Conservation (phyloP, 2,113 vertebrate species). For the Hypocryptadius cinnamomeus region DNA sequence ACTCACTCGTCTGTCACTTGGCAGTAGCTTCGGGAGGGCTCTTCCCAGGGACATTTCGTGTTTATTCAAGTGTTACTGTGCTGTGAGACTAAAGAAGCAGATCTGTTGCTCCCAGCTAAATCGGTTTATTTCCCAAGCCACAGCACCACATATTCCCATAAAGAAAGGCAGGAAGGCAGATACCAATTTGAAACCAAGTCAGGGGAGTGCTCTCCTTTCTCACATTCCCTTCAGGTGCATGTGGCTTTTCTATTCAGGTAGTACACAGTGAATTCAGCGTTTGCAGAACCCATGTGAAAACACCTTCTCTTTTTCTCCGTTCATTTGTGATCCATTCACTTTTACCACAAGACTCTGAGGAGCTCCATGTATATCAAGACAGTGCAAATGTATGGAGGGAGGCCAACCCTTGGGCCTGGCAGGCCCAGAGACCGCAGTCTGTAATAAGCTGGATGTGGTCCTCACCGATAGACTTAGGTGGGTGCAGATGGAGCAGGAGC, state of each 20-base stretch:
- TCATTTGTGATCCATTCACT: background rate
- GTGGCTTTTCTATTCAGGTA: background rate
- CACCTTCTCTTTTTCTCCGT: background rate
- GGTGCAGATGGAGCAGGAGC: background rate
- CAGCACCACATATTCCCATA: background rate
- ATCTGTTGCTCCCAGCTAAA: conserved; percentile 5
- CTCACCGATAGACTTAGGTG: background rate
- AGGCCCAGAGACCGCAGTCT: background rate
- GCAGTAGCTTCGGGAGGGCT: background rate
- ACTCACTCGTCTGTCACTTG: conserved; percentile 46
- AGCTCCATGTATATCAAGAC: background rate
- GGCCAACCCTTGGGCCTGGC: background rate
- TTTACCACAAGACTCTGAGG: background rate
- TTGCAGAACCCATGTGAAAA: background rate
- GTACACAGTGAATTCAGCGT: background rate
- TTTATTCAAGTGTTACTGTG: conserved; percentile 44
- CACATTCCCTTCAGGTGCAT: background rate
- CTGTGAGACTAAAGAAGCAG: conserved; percentile 16
- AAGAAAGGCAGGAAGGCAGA: background rate
- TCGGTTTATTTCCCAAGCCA: conserved; percentile 4
- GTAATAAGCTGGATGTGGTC: background rate
- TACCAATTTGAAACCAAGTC: background rate
- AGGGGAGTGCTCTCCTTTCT: background rate
- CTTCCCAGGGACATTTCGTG: background rate
- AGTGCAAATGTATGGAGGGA: background rate